Base-by-base conservation (phyloP, 2,113 vertebrate species). In the Oryzias woworae region DNA sequence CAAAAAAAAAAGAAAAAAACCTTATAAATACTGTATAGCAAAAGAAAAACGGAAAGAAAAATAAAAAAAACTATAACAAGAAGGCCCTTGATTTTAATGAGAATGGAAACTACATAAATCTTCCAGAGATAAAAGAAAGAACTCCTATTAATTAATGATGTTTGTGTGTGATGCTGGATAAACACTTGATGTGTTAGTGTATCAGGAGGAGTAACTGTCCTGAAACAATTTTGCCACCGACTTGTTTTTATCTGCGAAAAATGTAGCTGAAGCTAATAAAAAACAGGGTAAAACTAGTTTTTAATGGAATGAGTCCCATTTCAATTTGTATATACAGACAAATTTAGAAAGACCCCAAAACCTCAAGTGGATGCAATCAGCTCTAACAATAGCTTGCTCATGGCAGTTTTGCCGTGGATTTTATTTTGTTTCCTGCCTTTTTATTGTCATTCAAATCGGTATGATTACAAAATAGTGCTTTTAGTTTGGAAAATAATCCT, bases 61-160 rank as follows among this genome's bases (percentile, higher is more conserved):
- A 36, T 36, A 10, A 36, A 36, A 36, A 36, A 36, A 36, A 10
- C 36, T 12, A 36, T 12, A 36, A 36, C 36, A 36, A 36, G 36
- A 36, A 36, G 36, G 8, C 36, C 36, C 31, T 10, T 12, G 36
- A 36, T 36, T 12, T 59, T 22, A 58, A 68, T 61, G 31, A 72
- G 67, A 80, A 69, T 69, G 66, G 66, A 26, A 73, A 66, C 67
- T 66, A 64, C 47, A 65, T 28, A 50, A 63, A 58, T 69, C 45
- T 18, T 62, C 47, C 42, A 44, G 42, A 45, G 28, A 47, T 28
- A 28, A 28, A 28, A 28, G 26, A n/a, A 60, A 24, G 52, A 71
- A 70, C 65, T 56, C 64, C 68, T 28, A 66, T 58, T 58, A 51
- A 31, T 62, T 67, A 68, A 26, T 77, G 44, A 83, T 60, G 59